A percentile compares a stretch with the other conserved stretches of the same genome.
Evolutionary conservation across 2,888 invertebrate genomes (phyloP).

Genomic region (Hyppa rectilinea): DNA sequence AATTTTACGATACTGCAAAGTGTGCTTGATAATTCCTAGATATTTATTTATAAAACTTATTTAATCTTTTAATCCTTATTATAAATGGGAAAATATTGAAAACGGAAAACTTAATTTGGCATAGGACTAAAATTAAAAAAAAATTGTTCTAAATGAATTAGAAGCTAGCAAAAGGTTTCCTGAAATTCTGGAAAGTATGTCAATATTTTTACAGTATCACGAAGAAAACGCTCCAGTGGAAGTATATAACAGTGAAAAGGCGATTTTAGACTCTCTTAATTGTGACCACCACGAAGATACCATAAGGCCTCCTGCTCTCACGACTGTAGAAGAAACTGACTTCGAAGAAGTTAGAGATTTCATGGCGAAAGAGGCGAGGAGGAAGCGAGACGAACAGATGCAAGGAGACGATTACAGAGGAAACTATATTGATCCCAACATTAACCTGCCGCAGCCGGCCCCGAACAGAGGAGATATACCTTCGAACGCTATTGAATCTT

Average conservation of each 20-base stretch:
- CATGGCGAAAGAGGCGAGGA: slow-evolving; percentile 78
- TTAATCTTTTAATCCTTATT: not conserved
- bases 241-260: slow-evolving; percentile 87
- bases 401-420: slow-evolving; percentile 85
- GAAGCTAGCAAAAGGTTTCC: not conserved
- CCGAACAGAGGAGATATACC: slow-evolving; percentile 84
- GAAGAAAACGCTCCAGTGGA: slow-evolving; percentile 91
- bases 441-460: slow-evolving; percentile 71
- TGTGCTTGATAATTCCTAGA: slow-evolving; percentile 32
- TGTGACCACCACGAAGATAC: slow-evolving; percentile 80
- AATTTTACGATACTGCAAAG: slow-evolving; percentile 21
- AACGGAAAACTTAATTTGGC: not conserved
- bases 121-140: not conserved
- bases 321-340: slow-evolving; percentile 79
- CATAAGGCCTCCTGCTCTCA: slow-evolving; percentile 75
- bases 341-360: slow-evolving; percentile 84
- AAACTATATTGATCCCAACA: slow-evolving; percentile 80
- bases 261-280: slow-evolving; percentile 87
- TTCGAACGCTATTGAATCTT: slow-evolving; percentile 84
- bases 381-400: slow-evolving; percentile 83
- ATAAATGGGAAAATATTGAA: slow-evolving; percentile 8
- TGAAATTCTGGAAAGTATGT: not conserved
- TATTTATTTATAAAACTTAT: slow-evolving; percentile 22
- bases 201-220: slow-evolving; percentile 86
- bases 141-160: not conserved